These are phyloP conservation scores for Callipepla californica DNA, from an alignment of 2,113 vertebrate genomes.

Conservation along the genomic window DNA sequence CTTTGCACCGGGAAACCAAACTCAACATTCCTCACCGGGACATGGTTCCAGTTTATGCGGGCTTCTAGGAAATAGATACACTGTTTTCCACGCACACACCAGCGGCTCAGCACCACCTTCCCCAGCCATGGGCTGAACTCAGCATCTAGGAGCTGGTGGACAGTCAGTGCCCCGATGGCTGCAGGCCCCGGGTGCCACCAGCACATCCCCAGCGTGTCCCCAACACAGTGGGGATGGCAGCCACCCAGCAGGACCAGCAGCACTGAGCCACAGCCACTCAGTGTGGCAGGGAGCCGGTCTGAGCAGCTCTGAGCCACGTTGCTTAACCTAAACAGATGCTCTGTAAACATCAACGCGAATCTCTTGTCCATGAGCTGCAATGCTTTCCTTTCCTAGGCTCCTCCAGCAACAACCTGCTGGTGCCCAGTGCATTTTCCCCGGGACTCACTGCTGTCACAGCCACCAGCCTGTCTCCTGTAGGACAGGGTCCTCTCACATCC, in stretches of 20 bases:
- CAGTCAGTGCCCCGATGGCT: neutral
- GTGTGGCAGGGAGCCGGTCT: neutral
- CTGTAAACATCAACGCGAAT: neutral
- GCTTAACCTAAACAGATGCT: slow-evolving; percentile 48
- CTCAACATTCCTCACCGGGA: neutral
- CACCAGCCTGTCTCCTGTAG: neutral
- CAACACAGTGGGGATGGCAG: neutral
- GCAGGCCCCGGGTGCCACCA: neutral
- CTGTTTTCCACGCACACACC: neutral
- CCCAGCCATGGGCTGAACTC: neutral
- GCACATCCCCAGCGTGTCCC: fast-evolving
- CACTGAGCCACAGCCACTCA: neutral
- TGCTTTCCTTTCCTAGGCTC: neutral
- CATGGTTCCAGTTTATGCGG: slow-evolving; percentile 38
- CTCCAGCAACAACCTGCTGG: slow-evolving; percentile 20
- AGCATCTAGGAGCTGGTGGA: neutral
- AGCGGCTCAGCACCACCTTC: neutral
- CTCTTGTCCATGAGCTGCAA: neutral
- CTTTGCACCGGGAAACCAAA: slow-evolving; percentile 18
- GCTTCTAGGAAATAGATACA: slow-evolving; percentile 29
- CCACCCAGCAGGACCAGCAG: neutral
- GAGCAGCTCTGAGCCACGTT: slow-evolving; percentile 17
- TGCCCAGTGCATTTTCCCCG: neutral
- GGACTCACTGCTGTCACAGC: neutral
- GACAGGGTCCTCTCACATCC: too few species aligned